Evolutionary conservation across 2,797 vertebrate genomes (phyloP).

Genomic region (Dallia pectoralis): DNA sequence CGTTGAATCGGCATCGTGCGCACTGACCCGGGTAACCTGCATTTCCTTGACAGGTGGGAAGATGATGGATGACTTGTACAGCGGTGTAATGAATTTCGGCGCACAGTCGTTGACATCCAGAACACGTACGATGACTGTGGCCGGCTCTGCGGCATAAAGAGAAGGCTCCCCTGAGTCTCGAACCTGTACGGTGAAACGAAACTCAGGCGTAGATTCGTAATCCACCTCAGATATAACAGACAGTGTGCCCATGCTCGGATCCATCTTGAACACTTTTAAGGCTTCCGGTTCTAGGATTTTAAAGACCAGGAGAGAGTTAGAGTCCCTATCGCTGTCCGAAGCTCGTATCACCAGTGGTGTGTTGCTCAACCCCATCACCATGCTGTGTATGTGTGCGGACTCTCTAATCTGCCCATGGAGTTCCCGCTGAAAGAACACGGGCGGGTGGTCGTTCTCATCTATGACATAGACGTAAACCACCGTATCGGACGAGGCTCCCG

Average conservation of each 20-base stretch:
- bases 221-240: conserved; percentile 79
- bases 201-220: conserved; percentile 80
- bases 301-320: conserved; percentile 85
- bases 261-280: conserved; percentile 82
- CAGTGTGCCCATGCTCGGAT: conserved; percentile 87
- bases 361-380: conserved; percentile 84
- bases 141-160: conserved; percentile 80
- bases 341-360: conserved; percentile 86
- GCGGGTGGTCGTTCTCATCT: conserved; percentile 92
- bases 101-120: conserved; percentile 88
- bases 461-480: conserved; percentile 82
- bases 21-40: conserved; percentile 79
- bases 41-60: conserved; percentile 80
- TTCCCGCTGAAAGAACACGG: conserved; percentile 74
- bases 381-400: conserved; percentile 80
- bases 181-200: conserved; percentile 84
- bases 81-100: conserved; percentile 78
- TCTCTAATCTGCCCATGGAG: conserved; percentile 88
- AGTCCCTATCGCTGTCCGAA: conserved; percentile 83
- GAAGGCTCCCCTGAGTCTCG: conserved; percentile 84
- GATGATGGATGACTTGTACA: conserved; percentile 75
- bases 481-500: conserved; percentile 74
- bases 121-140: conserved; percentile 80
- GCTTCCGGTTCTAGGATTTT: conserved; percentile 86
- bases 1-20: conserved; percentile 84